phyloP scores from a whole-genome alignment of 2,888 invertebrate genomes.

The Dermolepida albohirtum region DNA sequence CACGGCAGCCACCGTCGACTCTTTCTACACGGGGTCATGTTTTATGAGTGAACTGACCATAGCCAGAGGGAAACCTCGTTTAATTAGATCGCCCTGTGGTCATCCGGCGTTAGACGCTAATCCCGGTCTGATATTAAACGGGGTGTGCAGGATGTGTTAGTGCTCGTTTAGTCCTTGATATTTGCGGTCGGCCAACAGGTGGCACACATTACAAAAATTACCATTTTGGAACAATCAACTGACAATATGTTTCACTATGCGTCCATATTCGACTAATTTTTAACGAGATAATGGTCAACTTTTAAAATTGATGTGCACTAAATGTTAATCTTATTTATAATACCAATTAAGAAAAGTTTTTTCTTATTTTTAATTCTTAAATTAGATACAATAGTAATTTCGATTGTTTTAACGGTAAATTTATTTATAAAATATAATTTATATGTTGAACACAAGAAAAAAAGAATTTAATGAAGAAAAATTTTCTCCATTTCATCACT shows the following conservation, averaged over 20 bases:
- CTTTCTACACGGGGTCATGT: constrained; percentile 37
- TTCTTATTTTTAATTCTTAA: too few relatives aligned
- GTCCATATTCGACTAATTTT: not conserved
- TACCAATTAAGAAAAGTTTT: too few relatives aligned
- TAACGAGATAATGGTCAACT: too few relatives aligned
- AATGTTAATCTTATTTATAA: too few relatives aligned
- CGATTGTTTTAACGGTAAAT: too few relatives aligned
- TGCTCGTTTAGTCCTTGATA: constrained; percentile 24
- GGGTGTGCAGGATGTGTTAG: constrained; percentile 28
- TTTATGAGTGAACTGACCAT: constrained; percentile 42
- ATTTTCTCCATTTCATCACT: too few relatives aligned
- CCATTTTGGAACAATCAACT: constrained; percentile 9
- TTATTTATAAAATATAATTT: too few relatives aligned
- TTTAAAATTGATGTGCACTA: too few relatives aligned
- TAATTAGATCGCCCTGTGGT: constrained; percentile 47
- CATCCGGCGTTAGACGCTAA: constrained; percentile 42
- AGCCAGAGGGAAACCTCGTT: constrained; percentile 36
- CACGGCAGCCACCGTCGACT: constrained; percentile 21
- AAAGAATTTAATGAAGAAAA: too few relatives aligned
- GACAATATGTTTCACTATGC: not conserved
- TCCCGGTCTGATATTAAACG: constrained; percentile 46
- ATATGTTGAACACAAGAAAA: too few relatives aligned
- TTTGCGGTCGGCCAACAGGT: constrained; percentile 48
- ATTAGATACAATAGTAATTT: too few relatives aligned
- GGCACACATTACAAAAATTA: constrained; percentile 42